A percentile compares a stretch with the other conserved stretches of the same genome.
These are phyloP conservation scores for Nemurella pictetii DNA, from an alignment of 2,888 invertebrate genomes.

Conservation along the genomic window DNA sequence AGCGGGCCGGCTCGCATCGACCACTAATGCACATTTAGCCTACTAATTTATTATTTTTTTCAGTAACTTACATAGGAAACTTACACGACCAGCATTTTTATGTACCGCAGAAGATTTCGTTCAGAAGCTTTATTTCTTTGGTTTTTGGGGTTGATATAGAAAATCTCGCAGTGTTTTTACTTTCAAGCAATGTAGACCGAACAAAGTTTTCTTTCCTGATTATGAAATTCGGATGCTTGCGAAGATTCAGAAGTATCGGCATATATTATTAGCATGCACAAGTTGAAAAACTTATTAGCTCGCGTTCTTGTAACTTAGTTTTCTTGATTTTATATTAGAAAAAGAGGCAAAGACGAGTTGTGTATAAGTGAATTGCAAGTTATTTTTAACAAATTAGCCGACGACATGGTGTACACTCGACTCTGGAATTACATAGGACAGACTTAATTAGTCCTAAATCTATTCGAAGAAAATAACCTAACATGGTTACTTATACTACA, in stretches of 20 bases:
- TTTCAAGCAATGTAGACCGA: not conserved
- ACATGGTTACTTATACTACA: constrained; percentile 2
- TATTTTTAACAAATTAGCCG: constrained; percentile 24
- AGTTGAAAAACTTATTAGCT: not conserved
- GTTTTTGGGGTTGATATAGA: too few species aligned
- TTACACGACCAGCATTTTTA: too few species aligned
- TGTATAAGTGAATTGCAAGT: constrained; percentile 23
- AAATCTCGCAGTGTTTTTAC: not conserved
- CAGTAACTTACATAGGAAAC: too few species aligned
- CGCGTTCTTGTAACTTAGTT: constrained; percentile 1
- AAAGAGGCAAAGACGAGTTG: not conserved
- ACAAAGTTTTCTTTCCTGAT: not conserved
- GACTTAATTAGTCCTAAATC: constrained; percentile 26
- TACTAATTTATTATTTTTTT: not conserved
- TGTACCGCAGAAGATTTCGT: too few species aligned
- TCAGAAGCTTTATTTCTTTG: too few species aligned
- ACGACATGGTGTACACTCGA: not conserved
- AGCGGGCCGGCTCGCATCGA: not conserved
- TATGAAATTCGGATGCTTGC: not conserved
- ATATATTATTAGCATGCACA: not conserved
- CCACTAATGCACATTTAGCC: not conserved
- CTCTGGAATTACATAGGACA: not conserved
- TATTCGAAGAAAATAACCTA: constrained; percentile 12
- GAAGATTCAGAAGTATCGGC: not conserved
- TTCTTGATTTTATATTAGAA: constrained; percentile 15